These are phyloP conservation scores for Idris sp. DNA, from an alignment of 1,140 invertebrate genomes.

Conservation along the genomic window DNA sequence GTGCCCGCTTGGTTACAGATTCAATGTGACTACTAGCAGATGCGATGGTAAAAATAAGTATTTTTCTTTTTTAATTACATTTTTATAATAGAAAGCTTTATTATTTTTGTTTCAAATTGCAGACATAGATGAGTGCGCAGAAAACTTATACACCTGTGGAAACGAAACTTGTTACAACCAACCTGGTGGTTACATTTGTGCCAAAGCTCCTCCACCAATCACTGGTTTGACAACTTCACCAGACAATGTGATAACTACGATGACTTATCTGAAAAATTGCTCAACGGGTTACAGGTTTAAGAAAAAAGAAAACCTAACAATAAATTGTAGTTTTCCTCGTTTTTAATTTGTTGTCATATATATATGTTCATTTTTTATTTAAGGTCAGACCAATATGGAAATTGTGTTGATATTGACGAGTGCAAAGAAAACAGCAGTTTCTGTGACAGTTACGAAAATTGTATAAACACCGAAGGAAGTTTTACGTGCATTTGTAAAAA, in stretches of 20 bases:
- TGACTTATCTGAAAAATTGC: conserved; percentile 24
- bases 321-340: not conserved
- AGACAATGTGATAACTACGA: conserved; percentile 20
- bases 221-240: conserved; percentile 54
- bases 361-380: too few species aligned
- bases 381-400: conserved; percentile 69
- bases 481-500: conserved; percentile 78
- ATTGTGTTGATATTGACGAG: conserved; percentile 84
- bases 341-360: not conserved
- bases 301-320: not conserved
- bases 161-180: conserved; percentile 80
- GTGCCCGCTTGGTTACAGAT: conserved; percentile 83
- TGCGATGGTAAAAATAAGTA: conserved; percentile 82
- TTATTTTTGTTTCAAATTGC: conserved; percentile 5
- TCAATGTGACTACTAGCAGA: conserved; percentile 79
- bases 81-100: not conserved
- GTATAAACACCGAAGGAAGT: conserved; percentile 79
- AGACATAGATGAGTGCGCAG: conserved; percentile 81
- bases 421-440: conserved; percentile 78
- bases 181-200: conserved; percentile 80
- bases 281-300: conserved; percentile 40
- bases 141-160: conserved; percentile 72
- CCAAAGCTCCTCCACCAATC: conserved; percentile 58
- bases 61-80: not conserved
- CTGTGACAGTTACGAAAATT: conserved; percentile 79